A percentile compares a stretch with the other conserved stretches of the same genome.
phyloP scores from a whole-genome alignment of 1,140 invertebrate species.

The Neotoxoptera formosana region DNA sequence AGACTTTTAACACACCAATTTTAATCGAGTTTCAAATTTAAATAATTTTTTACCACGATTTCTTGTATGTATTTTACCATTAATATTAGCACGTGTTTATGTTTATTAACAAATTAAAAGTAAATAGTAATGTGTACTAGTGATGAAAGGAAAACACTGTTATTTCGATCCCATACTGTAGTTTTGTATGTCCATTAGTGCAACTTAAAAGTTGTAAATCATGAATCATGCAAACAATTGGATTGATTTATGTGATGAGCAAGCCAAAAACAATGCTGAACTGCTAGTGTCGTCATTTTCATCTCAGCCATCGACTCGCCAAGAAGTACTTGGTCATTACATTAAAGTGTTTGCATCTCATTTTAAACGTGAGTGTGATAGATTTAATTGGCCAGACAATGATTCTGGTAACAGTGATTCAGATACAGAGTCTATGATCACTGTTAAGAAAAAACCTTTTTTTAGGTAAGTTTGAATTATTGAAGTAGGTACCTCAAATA shows the following conservation, averaged over 20 bases:
- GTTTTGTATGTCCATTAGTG: not conserved
- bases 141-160: not conserved
- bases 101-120: not conserved
- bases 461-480: slow-evolving; percentile 71
- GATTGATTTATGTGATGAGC: slow-evolving; percentile 88
- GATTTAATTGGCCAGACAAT: slow-evolving; percentile 62
- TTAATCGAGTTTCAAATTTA: not conserved
- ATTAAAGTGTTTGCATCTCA: slow-evolving; percentile 82
- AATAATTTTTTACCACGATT: not conserved
- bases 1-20: not conserved
- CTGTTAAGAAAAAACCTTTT: slow-evolving; percentile 71
- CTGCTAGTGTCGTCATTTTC: slow-evolving; percentile 85
- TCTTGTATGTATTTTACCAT: not conserved
- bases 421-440: slow-evolving; percentile 62
- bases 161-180: not conserved
- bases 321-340: slow-evolving; percentile 82
- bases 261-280: slow-evolving; percentile 81
- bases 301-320: slow-evolving; percentile 70
- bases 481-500: slow-evolving; percentile 69
- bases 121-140: not conserved
- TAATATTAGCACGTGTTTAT: slow-evolving; percentile 30
- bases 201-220: not conserved
- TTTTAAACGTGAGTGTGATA: slow-evolving; percentile 78
- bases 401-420: slow-evolving; percentile 57
- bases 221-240: slow-evolving; percentile 64